These are phyloP conservation scores for Drosophila athabasca DNA, from an alignment of 1,140 invertebrate species.

Conservation along the genomic window DNA sequence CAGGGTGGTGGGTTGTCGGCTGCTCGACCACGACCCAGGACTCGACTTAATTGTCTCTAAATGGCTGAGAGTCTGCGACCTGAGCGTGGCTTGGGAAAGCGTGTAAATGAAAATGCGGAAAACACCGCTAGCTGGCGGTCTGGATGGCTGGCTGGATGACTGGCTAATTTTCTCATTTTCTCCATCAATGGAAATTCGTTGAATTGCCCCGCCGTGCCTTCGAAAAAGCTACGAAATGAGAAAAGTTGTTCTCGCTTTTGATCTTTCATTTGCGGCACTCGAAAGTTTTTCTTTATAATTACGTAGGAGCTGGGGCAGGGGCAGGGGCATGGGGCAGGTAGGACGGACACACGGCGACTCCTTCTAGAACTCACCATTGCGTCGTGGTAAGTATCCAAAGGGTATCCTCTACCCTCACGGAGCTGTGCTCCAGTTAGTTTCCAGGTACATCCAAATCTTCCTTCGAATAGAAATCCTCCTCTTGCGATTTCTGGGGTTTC, in stretches of 20 bases:
- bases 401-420: no score
- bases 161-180: constrained; percentile 79
- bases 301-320: no score
- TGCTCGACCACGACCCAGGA: constrained; percentile 25
- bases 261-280: constrained; percentile 54
- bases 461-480: no score
- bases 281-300: constrained; percentile 34
- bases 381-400: no score
- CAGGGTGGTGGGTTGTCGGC: constrained; percentile 18
- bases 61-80: constrained; percentile 41
- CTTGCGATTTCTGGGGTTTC: no score
- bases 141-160: constrained; percentile 27
- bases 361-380: no score
- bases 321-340: no score
- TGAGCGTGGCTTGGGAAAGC: constrained; percentile 18
- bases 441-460: no score
- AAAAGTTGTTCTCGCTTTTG: constrained; percentile 69
- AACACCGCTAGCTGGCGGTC: constrained; percentile 33
- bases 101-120: constrained; percentile 40
- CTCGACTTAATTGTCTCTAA: constrained; percentile 74
- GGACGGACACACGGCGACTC: no score
- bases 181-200: constrained; percentile 78
- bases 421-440: no score
- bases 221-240: constrained; percentile 53
- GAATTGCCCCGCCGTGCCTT: constrained; percentile 14